Conservation (phyloP, 2,113 vertebrate genomes). For the Sialia sialis region DNA sequence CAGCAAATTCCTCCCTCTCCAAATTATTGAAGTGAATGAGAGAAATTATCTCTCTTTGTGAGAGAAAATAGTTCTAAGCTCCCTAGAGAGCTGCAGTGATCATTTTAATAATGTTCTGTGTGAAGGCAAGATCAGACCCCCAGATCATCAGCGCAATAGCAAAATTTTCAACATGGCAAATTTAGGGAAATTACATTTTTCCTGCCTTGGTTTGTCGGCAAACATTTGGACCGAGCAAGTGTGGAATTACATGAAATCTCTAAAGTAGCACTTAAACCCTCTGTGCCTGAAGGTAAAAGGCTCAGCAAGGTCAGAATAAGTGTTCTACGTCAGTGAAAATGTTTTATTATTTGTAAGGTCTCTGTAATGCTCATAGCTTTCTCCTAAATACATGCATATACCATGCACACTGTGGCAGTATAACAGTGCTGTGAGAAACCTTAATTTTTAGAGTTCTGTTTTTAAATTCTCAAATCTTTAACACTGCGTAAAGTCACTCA, state of each 20-base stretch:
- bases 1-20: not conserved
- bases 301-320: not conserved
- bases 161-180: not conserved
- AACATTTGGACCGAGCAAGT: not conserved
- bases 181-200: not conserved
- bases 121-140: not conserved
- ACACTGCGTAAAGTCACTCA: not conserved
- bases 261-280: not conserved
- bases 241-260: not conserved
- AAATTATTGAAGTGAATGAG: not conserved
- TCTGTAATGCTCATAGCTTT: not conserved
- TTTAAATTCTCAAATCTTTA: constrained; percentile 8
- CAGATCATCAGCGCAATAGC: not conserved
- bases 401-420: fast-evolving
- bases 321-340: not conserved
- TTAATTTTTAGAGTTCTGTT: not conserved
- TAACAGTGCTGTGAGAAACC: not conserved
- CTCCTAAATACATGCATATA: not conserved
- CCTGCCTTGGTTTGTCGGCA: not conserved
- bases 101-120: not conserved
- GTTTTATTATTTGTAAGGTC: not conserved
- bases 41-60: not conserved
- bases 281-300: not conserved
- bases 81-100: not conserved
- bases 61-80: not conserved